Percentiles rank a stretch among this genome's conserved stretches.
These are phyloP conservation scores for Petaurus breviceps DNA, from an alignment of 2,113 vertebrate genomes.

Conservation along the genomic window DNA sequence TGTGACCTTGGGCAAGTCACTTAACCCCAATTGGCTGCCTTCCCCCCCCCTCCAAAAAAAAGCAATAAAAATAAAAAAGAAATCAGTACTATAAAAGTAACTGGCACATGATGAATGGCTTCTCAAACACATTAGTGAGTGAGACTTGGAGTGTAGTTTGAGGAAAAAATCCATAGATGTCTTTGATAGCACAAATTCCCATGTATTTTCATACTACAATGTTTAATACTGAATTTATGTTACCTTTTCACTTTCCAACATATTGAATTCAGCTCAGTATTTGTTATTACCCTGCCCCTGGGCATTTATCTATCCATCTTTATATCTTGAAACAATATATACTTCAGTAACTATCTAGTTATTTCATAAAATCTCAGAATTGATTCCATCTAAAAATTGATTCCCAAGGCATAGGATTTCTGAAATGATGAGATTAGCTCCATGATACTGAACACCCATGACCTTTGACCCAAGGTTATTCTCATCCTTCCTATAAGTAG, in stretches of 20 bases:
- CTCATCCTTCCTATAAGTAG: neutral
- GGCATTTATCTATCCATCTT: neutral
- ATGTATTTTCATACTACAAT: neutral
- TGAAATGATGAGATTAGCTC: neutral
- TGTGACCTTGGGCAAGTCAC: no score
- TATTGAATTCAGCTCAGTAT: neutral
- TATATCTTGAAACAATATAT: neutral
- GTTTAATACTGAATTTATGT: neutral
- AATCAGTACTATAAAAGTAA: neutral
- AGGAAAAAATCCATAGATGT: neutral
- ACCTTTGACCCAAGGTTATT: neutral
- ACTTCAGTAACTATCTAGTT: neutral
- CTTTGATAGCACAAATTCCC: neutral
- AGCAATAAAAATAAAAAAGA: neutral
- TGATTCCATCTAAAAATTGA: neutral
- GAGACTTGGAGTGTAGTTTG: neutral
- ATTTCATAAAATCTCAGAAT: neutral
- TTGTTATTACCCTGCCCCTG: neutral
- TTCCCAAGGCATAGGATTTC: neutral
- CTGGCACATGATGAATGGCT: neutral
- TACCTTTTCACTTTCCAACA: constrained; percentile 3
- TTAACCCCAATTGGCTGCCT: no score
- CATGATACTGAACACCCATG: neutral
- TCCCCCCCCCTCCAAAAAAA: no score
- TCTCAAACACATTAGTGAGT: neutral